Evolutionary conservation across 2,113 vertebrate genomes (phyloP), one percentile per base, ranked within the genome.

Genomic region (Corythaeola cristata): DNA sequence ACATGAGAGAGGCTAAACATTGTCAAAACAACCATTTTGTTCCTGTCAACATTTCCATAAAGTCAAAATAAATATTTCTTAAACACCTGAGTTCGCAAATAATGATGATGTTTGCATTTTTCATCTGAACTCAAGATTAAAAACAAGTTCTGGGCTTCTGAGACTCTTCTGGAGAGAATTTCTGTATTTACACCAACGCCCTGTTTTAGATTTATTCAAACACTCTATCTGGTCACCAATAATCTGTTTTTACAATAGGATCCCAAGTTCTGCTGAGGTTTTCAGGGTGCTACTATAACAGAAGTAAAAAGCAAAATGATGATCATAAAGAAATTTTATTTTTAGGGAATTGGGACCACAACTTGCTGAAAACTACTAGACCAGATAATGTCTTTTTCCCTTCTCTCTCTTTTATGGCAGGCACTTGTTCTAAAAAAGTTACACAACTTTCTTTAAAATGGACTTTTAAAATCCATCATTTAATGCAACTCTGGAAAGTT

Each of bases 311-410:
- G 86, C 89, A 86, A 90, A 94, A 68, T n/a, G 47, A 91, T 88
- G 85, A 86, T 75, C 86, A 81, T 26, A 60, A 58, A 95, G 76
- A 75, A 81, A 81, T 85, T 92, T 96, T 86, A 92, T 90, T 96
- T 96, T 92, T 59, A 72, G 95, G 92, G 95, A 96, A 97, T 92
- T 96, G 93, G 83, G 97, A 95, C 63, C 88, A 89, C 75, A 95
- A 93, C 93, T 96, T 97, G 92, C 95, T 96, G 92, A 96, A 90
- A 97, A 93, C 83, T 94, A 96, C 90, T 64, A 96, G 96, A 96
- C 96, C 95, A 96, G 96, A 96, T 96, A 97, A 96, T 96, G 95
- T 84, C 93, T 93, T 97, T 94, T 97, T 67, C 93, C 93, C 72
- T 88, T 81, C 83, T 89, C 69, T 52, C 50, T 74, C 52, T 84